Conservation (phyloP, 2,888 invertebrate species). For the Cynaeus angustus region DNA sequence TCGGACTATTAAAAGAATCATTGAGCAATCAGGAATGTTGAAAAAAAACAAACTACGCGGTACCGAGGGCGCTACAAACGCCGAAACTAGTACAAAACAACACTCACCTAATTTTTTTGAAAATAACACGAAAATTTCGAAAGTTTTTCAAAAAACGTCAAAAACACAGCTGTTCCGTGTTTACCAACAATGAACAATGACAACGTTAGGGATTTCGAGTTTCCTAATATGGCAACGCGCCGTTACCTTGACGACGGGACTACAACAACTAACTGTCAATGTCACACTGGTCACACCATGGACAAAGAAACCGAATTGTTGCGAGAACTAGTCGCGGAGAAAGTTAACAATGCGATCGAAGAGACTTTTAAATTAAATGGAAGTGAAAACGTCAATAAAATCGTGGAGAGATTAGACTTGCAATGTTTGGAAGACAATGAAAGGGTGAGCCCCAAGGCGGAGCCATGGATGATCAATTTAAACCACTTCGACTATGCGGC, state of each 20-base stretch:
- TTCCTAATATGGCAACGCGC: slow-evolving; percentile 54
- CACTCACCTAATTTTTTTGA: slow-evolving; percentile 27
- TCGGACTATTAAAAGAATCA: slow-evolving; percentile 58
- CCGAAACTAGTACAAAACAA: background rate
- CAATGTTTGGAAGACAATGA: slow-evolving; percentile 43
- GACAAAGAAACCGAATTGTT: slow-evolving; percentile 42
- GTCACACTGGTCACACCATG: slow-evolving; percentile 14
- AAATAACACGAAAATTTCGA: slow-evolving; percentile 50
- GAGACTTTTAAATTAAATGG: slow-evolving; percentile 26
- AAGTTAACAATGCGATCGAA: slow-evolving; percentile 44
- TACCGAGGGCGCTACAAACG: background rate
- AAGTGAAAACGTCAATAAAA: slow-evolving; percentile 31
- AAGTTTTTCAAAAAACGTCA: slow-evolving; percentile 54
- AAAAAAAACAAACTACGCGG: no score
- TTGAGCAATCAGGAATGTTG: slow-evolving; percentile 52
- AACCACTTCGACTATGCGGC: slow-evolving; percentile 38
- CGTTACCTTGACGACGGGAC: slow-evolving; percentile 40
- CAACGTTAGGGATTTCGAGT: slow-evolving; percentile 52
- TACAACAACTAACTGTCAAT: slow-evolving; percentile 37
- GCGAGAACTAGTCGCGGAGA: slow-evolving; percentile 47
- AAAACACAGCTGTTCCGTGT: slow-evolving; percentile 57
- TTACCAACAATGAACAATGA: slow-evolving; percentile 54
- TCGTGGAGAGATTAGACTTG: slow-evolving; percentile 48
- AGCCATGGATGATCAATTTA: slow-evolving; percentile 17
- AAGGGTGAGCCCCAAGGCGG: background rate